A percentile compares a stretch with the other conserved stretches of the same genome.
Evolutionary conservation across 2,797 vertebrate species (phyloP).

Genomic region (Microhierax caerulescens): DNA sequence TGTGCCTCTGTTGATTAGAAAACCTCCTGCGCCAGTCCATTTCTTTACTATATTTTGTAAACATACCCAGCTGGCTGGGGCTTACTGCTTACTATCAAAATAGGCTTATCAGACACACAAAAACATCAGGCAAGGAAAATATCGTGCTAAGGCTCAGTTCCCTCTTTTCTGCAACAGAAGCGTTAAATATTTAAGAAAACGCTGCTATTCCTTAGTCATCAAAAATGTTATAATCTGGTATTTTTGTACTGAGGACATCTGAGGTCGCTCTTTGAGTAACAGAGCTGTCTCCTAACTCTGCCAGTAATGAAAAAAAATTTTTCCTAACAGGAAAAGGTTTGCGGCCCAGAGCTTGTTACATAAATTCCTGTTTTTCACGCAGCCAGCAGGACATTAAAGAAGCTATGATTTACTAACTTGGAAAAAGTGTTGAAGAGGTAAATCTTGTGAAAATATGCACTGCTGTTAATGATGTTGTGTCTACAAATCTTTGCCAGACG

Average conservation of each 20-base stretch:
- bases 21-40: constrained; percentile 2
- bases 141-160: background rate
- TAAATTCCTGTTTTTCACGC: constrained; percentile 83
- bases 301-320: constrained; percentile 76
- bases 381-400: constrained; percentile 74
- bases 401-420: constrained; percentile 72
- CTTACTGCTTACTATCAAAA: constrained; percentile 50
- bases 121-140: background rate
- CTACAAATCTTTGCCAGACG: constrained; percentile 56
- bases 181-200: constrained; percentile 67
- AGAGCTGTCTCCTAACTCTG: constrained; percentile 72
- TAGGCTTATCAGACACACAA: background rate
- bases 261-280: constrained; percentile 77
- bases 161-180: background rate
- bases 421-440: constrained; percentile 66
- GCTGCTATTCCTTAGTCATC: constrained; percentile 72
- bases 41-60: constrained; percentile 45
- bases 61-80: background rate
- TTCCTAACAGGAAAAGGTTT: constrained; percentile 83
- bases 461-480: constrained; percentile 61
- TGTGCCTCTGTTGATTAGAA: constrained; percentile 23
- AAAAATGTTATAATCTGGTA: constrained; percentile 73
- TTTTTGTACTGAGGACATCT: constrained; percentile 79
- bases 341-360: constrained; percentile 75
- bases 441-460: constrained; percentile 66